Base-by-base conservation (phyloP, 2,888 invertebrate genomes). In the Xylophagus ater region DNA sequence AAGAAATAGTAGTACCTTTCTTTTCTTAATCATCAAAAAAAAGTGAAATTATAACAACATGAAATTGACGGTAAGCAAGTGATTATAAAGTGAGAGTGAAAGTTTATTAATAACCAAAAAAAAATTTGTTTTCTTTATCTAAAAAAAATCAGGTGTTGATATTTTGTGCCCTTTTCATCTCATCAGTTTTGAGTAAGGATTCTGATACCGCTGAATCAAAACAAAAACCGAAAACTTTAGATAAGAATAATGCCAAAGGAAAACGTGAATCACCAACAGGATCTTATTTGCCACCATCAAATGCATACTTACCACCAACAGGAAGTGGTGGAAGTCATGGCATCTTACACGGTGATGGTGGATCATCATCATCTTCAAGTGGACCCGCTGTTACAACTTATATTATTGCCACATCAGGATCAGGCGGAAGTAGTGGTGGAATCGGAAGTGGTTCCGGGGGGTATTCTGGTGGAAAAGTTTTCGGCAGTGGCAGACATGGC, bases 41-140 rank as follows among this genome's bases (percentile, higher is more conserved):
- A 23, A 24, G 25, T 34, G 26, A 42, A 38, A 34, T 20, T 19
- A 29, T 24, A 25, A 31, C 39, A 44, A 37, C 29, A 50, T 50
- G 50, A 50, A 49, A 37, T 37, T 49, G 38, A 43, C 45, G 42
- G 50, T 50, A 46, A 46, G 49, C 44, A 31, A 41, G 18, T 34
- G 8, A 40, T 41, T 17, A 15, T 30, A 12, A 5, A 12, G n/a
- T 26, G 7, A 6, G 10, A 26, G 26, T 26, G 21, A 10, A 2
- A 12, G 20, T 10, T 32, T 4, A 4, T 5, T 20, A 12, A 12
- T 8, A 14, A 21, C 21, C 23, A 23, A 6, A 12, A 19, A 21
- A 14, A 3, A 2, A 15, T 13, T 30, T 8, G 6, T 15, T 14
- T 30, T 14, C 6, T 5, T 25, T 38, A 24, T 17, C 29, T 26